Evolutionary conservation across 2,888 invertebrate genomes (phyloP), one percentile per base, ranked within the genome.

Genomic region (Eupithecia exiguata): DNA sequence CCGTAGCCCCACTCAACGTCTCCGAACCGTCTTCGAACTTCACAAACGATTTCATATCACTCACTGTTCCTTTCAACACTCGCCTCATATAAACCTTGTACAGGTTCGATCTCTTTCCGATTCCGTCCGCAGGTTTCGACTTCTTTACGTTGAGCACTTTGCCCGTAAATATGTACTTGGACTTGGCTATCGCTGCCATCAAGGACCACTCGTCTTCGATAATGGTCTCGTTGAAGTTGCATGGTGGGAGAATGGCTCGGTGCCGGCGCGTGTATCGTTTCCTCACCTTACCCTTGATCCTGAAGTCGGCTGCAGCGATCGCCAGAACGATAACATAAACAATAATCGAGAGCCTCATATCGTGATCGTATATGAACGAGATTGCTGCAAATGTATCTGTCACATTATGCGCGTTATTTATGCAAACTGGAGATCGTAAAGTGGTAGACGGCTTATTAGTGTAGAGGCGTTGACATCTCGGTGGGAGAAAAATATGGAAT

Each of bases 161-260:
- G 49, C 90, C 95, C 36, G 95, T 95, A 87, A 95, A 95, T 85
- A 95, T 94, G 83, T 90, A 95, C 85, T 93, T 92, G 6, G 95
- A 94, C 81, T 91, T 91, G 74, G 90, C 89, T 89, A 95, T 94
- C 86, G 94, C 93, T 76, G 91, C 92, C 91, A 94, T 92, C 88
- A 95, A 84, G 76, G 94, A 89, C 91, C 93, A 92, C 87, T 94
- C 93, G 83, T 95, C 93, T 81, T 93, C 91, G 75, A 95, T 92
- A 82, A 95, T 90, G 76, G 93, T 93, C 85, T 93, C 92, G 86
- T 95, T 95, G 89, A 95, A 95, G 83, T 87, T 89, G 83, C 95
- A 95, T 40, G 92, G 90, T 74, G 94, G 94, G 79, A 92, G 84
- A 63, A 91, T 87, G 63, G 90, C 94, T 76, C 94, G 87, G 81